A percentile compares a stretch with the other conserved stretches of the same genome.
Evolutionary conservation across 2,797 vertebrate genomes (phyloP).

Genomic region (Danionella dracula): DNA sequence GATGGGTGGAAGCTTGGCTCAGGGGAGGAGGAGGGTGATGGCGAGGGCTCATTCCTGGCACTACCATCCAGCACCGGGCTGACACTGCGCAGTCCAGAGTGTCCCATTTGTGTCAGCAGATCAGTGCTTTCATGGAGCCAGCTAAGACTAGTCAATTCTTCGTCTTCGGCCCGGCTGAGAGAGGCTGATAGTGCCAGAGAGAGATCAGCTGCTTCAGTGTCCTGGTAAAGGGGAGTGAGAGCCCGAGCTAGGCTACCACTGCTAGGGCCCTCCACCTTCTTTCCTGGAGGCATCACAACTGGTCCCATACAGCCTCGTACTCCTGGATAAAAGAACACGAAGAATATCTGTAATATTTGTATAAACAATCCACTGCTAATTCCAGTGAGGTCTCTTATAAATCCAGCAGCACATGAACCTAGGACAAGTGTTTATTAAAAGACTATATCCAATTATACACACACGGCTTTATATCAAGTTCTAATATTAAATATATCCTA

Average conservation of each 20-base stretch:
- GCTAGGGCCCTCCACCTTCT: constrained; percentile 92
- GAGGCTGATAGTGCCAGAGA: constrained; percentile 82
- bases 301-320: constrained; percentile 92
- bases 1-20: constrained; percentile 86
- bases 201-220: constrained; percentile 77
- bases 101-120: constrained; percentile 92
- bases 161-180: constrained; percentile 85
- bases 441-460: too few relatives aligned
- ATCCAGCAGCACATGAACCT: too few relatives aligned
- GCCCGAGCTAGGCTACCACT: constrained; percentile 85
- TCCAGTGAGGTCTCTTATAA: too few relatives aligned
- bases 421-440: too few relatives aligned
- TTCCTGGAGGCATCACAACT: constrained; percentile 98
- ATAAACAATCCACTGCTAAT: too few relatives aligned
- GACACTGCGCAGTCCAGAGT: constrained; percentile 82
- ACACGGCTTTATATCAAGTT: too few relatives aligned
- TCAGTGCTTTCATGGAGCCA: constrained; percentile 98
- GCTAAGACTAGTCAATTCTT: constrained; percentile 92
- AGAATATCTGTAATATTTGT: neutral
- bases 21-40: constrained; percentile 71
- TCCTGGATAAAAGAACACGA: constrained; percentile 41
- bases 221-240: constrained; percentile 82
- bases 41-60: constrained; percentile 67
- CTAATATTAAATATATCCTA: too few relatives aligned
- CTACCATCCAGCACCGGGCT: constrained; percentile 86